Evolutionary conservation across 2,888 invertebrate genomes (phyloP).

Genomic region (Mesorhabditis belari): DNA sequence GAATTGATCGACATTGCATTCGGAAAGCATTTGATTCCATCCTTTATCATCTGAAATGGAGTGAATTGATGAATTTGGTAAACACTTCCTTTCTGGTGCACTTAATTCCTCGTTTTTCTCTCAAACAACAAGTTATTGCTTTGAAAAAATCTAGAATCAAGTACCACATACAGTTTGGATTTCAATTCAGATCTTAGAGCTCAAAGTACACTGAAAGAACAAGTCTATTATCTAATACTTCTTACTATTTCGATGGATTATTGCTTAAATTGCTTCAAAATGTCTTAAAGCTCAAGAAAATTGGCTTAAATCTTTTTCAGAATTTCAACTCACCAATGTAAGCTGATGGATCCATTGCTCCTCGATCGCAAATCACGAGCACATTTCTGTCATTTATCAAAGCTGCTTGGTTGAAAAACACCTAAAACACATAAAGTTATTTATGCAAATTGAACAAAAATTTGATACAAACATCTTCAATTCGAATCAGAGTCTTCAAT

Average conservation of each 20-base stretch:
- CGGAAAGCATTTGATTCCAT: conserved; percentile 84
- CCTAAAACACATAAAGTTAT: conserved; percentile 22
- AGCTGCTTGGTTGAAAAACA: conserved; percentile 46
- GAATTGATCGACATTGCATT: conserved; percentile 67
- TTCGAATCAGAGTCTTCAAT: conserved; percentile 71
- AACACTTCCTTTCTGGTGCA: too few relatives aligned
- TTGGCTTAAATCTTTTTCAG: background rate
- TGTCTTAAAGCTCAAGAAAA: background rate
- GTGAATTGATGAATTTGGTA: too few relatives aligned
- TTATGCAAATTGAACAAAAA: background rate
- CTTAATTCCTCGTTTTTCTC: conserved; percentile 65
- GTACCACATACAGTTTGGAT: too few relatives aligned
- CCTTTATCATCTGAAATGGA: conserved; percentile 60
- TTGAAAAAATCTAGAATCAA: too few relatives aligned
- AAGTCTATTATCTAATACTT: too few relatives aligned
- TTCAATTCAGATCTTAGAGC: too few relatives aligned
- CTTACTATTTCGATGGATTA: too few relatives aligned
- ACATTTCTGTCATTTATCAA: conserved; percentile 66
- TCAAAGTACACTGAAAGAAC: too few relatives aligned
- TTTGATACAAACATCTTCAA: conserved; percentile 33
- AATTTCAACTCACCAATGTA: conserved; percentile 55
- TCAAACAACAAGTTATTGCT: conserved; percentile 79
- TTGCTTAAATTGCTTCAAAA: too few relatives aligned
- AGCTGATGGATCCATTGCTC: conserved; percentile 56
- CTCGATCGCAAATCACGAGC: conserved; percentile 91